A percentile compares a stretch with the other conserved stretches of the same genome.
Evolutionary conservation across 92 coral and sea anemone genomes (phyloP).

Genomic region (Diadumene lineata): DNA sequence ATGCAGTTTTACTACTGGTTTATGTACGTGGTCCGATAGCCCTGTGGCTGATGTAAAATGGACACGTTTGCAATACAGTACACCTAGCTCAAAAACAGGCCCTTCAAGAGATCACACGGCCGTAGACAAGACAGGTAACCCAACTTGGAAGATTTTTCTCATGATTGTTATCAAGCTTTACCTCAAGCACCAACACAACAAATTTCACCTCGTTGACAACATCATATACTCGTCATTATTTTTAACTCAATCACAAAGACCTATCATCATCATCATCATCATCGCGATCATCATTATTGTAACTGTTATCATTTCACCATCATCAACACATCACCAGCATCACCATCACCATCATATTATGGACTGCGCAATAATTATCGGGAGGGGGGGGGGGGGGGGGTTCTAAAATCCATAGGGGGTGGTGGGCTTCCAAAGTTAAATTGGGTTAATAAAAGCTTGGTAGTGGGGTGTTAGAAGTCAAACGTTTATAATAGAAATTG

Average conservation of each 20-base stretch:
- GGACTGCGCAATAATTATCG: no score
- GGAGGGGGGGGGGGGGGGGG: no score
- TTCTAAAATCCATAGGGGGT: no score
- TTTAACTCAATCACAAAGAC: neutral
- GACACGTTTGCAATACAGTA: neutral
- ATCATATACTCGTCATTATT: no score
- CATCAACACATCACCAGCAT: neutral
- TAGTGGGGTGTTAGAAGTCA: no score
- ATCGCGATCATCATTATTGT: neutral
- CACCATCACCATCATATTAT: neutral
- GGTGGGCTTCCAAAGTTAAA: no score
- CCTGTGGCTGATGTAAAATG: neutral
- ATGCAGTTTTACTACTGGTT: conserved; percentile 6
- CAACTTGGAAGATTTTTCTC: neutral
- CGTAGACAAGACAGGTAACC: conserved; percentile 3
- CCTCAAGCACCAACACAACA: no score
- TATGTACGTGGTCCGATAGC: conserved; percentile 13
- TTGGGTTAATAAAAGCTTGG: no score
- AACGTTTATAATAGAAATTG: no score
- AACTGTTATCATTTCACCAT: neutral
- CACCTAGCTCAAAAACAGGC: conserved; percentile 12
- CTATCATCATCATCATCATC: neutral
- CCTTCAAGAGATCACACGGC: conserved; percentile 21
- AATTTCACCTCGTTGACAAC: no score
- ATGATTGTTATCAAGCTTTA: neutral